A percentile compares a stretch with the other conserved stretches of the same genome.
Evolutionary conservation across 53 echinoderm and acorn worm genomes (phyloP).

Genomic region (Arbacia lixula): DNA sequence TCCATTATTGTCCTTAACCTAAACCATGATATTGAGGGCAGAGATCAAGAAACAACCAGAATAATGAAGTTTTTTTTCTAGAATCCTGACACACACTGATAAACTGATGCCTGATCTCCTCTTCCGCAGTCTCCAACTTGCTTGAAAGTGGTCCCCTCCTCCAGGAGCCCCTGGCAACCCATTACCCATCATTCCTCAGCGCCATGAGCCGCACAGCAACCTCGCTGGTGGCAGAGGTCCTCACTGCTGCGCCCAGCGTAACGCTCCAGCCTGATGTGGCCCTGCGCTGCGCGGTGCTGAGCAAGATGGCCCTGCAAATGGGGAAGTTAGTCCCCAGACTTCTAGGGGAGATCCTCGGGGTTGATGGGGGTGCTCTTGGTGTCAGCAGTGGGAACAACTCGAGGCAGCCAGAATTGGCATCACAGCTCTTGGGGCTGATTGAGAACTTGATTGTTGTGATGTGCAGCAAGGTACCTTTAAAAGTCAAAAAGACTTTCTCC

Average conservation of each 20-base stretch:
- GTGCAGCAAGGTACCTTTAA: slow-evolving; percentile 72
- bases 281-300: background rate
- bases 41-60: too few relatives aligned
- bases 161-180: slow-evolving; percentile 36
- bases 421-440: slow-evolving; percentile 45
- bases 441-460: slow-evolving; percentile 57
- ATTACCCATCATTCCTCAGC: slow-evolving; percentile 56
- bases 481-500: too few relatives aligned
- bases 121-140: slow-evolving; percentile 70
- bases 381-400: background rate
- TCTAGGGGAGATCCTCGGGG: slow-evolving; percentile 30
- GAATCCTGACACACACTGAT: too few relatives aligned
- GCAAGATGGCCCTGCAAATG: slow-evolving; percentile 63
- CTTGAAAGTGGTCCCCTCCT: slow-evolving; percentile 66
- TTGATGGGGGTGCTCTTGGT: slow-evolving; percentile 7
- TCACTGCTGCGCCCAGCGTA: background rate
- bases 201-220: slow-evolving; percentile 17
- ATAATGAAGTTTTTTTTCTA: too few relatives aligned
- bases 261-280: background rate
- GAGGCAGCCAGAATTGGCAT: background rate
- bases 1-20: too few relatives aligned
- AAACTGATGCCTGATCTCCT: too few relatives aligned
- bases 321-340: slow-evolving; percentile 43
- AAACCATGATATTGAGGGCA: too few relatives aligned
- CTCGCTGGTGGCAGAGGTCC: background rate